Evolutionary conservation across 2,888 invertebrate genomes (phyloP).

Genomic region (Apocheima hispidaria): DNA sequence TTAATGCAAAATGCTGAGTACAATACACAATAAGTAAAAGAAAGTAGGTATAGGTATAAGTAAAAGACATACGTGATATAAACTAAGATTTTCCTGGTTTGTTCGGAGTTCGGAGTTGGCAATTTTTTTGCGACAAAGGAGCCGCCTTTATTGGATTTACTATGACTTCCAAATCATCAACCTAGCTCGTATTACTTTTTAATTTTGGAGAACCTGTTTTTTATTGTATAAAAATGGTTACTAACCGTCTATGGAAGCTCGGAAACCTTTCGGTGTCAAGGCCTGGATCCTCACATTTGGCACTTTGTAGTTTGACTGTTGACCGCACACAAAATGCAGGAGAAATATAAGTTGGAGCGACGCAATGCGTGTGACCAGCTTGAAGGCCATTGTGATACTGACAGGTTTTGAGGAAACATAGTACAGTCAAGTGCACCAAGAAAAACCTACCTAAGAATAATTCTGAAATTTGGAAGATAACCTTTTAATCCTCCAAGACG

Average conservation of each 20-base stretch:
- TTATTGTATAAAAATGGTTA: background rate
- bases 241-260: slow-evolving; percentile 87
- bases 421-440: slow-evolving; percentile 2
- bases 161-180: no score
- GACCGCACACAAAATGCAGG: slow-evolving; percentile 38
- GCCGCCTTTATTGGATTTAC: no score
- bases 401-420: slow-evolving; percentile 21
- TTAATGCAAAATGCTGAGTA: no score
- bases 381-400: slow-evolving; percentile 60
- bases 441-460: background rate
- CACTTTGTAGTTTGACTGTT: slow-evolving; percentile 53
- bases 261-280: slow-evolving; percentile 84
- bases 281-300: slow-evolving; percentile 84
- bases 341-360: slow-evolving; percentile 38
- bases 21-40: no score
- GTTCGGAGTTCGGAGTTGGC: background rate
- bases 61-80: background rate
- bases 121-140: background rate
- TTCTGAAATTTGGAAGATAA: background rate
- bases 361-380: slow-evolving; percentile 41
- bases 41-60: no score
- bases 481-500: no score
- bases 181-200: background rate
- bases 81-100: background rate
- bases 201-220: background rate